Evolutionary conservation across 2,797 vertebrate genomes (phyloP).

Genomic region (Intellagama lesueurii): DNA sequence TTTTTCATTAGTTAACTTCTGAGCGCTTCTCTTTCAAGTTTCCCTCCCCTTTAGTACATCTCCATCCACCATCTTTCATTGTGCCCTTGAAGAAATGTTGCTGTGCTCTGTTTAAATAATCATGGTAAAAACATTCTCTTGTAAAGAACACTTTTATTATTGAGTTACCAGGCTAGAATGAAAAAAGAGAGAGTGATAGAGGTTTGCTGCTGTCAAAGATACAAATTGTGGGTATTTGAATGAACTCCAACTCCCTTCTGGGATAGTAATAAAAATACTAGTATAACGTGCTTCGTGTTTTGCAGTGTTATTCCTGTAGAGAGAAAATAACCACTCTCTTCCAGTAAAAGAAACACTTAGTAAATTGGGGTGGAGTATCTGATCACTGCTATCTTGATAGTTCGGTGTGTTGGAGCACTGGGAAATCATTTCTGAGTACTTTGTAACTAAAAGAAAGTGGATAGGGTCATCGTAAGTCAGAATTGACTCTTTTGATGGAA

Average conservation of each 20-base stretch:
- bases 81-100: neutral
- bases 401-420: no score
- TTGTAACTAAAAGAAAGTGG: no score
- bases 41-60: neutral
- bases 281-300: neutral
- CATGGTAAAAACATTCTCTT: neutral
- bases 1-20: neutral
- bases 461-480: no score
- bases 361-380: neutral
- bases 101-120: neutral
- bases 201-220: neutral
- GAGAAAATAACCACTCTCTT: neutral
- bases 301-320: neutral
- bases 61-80: conserved; percentile 4
- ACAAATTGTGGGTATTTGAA: fast-evolving
- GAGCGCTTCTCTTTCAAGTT: neutral
- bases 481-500: no score
- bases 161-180: conserved; percentile 13
- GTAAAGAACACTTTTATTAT: neutral
- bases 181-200: neutral
- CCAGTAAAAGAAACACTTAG: neutral
- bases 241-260: neutral
- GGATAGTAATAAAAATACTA: neutral
- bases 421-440: no score
- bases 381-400: neutral